These are phyloP conservation scores for Xenopus petersii DNA, from an alignment of 2,797 vertebrate species.

Conservation along the genomic window DNA sequence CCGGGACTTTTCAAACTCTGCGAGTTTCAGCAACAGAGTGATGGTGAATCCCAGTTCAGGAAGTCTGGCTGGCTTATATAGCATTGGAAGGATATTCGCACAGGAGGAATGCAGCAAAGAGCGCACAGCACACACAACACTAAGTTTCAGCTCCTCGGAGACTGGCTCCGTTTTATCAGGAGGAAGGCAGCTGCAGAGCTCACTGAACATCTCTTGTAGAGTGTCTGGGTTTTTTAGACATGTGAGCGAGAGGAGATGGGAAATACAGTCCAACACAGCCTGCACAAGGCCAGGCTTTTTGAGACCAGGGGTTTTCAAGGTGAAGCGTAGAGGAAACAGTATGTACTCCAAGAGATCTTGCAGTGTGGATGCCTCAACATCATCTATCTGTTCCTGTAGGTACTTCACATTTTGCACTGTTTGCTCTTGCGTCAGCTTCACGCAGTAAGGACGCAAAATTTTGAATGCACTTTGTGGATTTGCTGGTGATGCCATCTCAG, in stretches of 20 bases:
- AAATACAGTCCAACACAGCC: slow-evolving; percentile 73
- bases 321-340: slow-evolving; percentile 87
- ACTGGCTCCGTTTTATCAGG: slow-evolving; percentile 62
- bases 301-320: slow-evolving; percentile 76
- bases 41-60: slow-evolving; percentile 83
- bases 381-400: slow-evolving; percentile 67
- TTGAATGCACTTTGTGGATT: slow-evolving; percentile 85
- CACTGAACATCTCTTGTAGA: slow-evolving; percentile 79
- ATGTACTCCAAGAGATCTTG: slow-evolving; percentile 92
- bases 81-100: slow-evolving; percentile 70
- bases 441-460: slow-evolving; percentile 81
- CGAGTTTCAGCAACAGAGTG: slow-evolving; percentile 80
- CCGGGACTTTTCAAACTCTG: slow-evolving; percentile 79
- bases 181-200: slow-evolving; percentile 82
- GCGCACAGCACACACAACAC: slow-evolving; percentile 71
- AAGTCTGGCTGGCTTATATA: slow-evolving; percentile 78
- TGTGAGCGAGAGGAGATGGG: slow-evolving; percentile 75
- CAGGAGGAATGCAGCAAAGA: slow-evolving; percentile 81
- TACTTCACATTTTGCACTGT: slow-evolving; percentile 72
- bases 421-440: slow-evolving; percentile 79
- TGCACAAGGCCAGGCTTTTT: slow-evolving; percentile 75
- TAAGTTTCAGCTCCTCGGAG: slow-evolving; percentile 85
- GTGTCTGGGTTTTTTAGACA: slow-evolving; percentile 77
- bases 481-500: slow-evolving; percentile 72
- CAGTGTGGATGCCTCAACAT: slow-evolving; percentile 73